Evolutionary conservation across 2,888 invertebrate species (phyloP).

Genomic region (Eremobia ochroleuca): DNA sequence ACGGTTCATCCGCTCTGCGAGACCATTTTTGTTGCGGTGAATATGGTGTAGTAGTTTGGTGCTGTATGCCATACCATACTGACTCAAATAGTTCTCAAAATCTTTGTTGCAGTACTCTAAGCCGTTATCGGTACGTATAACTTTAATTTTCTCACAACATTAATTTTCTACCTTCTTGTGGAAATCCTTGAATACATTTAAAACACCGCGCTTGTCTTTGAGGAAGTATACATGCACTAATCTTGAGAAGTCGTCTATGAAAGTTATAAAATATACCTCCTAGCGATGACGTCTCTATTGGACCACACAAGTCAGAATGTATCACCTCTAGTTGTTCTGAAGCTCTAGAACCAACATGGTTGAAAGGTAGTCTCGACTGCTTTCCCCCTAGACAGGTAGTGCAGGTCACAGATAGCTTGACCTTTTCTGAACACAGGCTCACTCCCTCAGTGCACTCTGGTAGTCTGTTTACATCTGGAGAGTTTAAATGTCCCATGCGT

Average conservation of each 20-base stretch:
- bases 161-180: neutral
- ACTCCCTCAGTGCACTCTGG: slow-evolving; percentile 5
- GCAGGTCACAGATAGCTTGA: neutral
- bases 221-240: too few species aligned
- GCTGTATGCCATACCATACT: slow-evolving; percentile 9
- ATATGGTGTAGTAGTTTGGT: too few species aligned
- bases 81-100: neutral
- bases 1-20: too few species aligned
- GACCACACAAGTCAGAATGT: neutral
- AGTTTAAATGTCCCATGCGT: slow-evolving; percentile 32
- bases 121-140: neutral
- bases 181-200: neutral
- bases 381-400: slow-evolving; percentile 3
- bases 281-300: too few species aligned
- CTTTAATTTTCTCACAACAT: neutral
- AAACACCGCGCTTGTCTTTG: neutral
- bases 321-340: neutral
- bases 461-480: slow-evolving; percentile 9
- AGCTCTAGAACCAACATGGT: neutral
- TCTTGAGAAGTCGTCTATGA: neutral
- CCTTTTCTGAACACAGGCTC: neutral
- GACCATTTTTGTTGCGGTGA: too few species aligned
- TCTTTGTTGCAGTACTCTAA: neutral
- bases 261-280: neutral
- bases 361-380: slow-evolving; percentile 10